Conservation (phyloP, 92 coral and sea anemone genomes). For the Pocillopora grandis region DNA sequence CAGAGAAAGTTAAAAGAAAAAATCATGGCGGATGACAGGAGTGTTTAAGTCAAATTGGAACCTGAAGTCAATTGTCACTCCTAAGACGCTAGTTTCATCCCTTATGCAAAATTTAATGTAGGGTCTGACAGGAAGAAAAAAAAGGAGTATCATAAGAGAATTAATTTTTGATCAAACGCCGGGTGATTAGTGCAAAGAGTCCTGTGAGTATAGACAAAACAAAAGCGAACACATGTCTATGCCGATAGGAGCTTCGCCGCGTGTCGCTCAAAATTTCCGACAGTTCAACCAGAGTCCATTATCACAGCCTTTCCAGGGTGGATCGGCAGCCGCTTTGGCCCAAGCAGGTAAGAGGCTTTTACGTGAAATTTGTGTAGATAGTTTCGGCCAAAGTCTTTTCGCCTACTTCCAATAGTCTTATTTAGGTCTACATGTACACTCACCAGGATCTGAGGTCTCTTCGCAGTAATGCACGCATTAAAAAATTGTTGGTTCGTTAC, state of each 20-base stretch:
- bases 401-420: too few species aligned
- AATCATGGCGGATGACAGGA: too few species aligned
- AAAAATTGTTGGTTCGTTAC: too few species aligned
- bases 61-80: background rate
- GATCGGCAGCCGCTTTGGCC: conserved; percentile 40
- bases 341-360: conserved; percentile 36
- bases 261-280: conserved; percentile 41
- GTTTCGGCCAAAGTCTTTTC: too few species aligned
- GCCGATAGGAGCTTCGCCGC: conserved; percentile 32
- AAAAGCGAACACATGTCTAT: conserved; percentile 31
- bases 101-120: background rate
- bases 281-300: conserved; percentile 48
- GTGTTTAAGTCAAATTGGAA: too few species aligned
- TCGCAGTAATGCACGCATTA: too few species aligned
- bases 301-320: conserved; percentile 36
- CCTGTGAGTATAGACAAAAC: conserved; percentile 19
- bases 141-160: conserved; percentile 4
- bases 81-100: background rate
- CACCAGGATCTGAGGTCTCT: too few species aligned
- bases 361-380: too few species aligned
- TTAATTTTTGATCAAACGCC: conserved; percentile 2
- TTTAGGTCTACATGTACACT: too few species aligned
- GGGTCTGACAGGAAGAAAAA: conserved; percentile 6
- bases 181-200: conserved; percentile 10
- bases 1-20: too few species aligned